Conservation (phyloP, 2,797 vertebrate genomes). For the Heterohyrax brucei region DNA sequence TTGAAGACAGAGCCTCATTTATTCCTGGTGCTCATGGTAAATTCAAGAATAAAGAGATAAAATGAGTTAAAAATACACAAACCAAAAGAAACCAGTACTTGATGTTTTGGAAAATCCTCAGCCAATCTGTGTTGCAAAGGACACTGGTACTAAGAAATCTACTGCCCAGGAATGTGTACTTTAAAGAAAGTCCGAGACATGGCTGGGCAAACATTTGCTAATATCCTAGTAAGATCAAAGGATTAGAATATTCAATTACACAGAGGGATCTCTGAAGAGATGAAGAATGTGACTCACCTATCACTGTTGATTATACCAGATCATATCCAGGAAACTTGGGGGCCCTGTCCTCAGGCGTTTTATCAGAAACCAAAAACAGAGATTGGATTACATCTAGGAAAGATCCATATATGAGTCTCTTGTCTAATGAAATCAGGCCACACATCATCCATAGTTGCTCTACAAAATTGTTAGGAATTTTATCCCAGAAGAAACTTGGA, state of each 20-base stretch:
- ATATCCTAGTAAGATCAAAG: background rate
- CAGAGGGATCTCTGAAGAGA: background rate
- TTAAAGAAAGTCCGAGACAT: background rate
- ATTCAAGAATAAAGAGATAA: too few relatives aligned
- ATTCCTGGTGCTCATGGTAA: too few relatives aligned
- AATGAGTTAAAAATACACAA: too few relatives aligned
- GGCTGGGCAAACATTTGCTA: background rate
- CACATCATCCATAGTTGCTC: background rate
- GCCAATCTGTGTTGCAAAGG: background rate
- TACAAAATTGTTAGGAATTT: background rate
- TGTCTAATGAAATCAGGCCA: background rate
- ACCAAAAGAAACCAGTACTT: too few relatives aligned
- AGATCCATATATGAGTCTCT: background rate
- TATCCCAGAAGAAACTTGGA: background rate
- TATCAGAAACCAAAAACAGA: background rate
- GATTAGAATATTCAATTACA: background rate
- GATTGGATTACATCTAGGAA: background rate
- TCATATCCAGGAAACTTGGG: too few relatives aligned
- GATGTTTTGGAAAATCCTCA: too few relatives aligned
- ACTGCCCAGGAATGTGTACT: background rate
- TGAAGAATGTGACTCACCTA: background rate
- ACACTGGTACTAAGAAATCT: background rate
- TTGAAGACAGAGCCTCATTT: background rate
- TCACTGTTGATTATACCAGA: background rate
- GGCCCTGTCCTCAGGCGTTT: background rate